phyloP scores from a whole-genome alignment of 2,888 invertebrate species.

The Rhimphoctona megacephalus region DNA sequence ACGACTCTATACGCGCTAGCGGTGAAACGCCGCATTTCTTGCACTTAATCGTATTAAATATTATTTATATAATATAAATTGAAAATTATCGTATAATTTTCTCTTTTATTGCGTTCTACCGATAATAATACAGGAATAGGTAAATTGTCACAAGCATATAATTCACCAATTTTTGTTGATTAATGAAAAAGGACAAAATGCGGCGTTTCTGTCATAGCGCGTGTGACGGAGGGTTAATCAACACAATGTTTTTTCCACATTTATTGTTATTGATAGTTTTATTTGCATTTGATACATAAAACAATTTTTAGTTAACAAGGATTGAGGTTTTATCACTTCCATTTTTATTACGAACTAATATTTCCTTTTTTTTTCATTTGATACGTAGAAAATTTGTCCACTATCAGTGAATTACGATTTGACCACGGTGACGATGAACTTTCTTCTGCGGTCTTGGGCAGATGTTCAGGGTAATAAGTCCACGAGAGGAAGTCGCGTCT shows the following conservation, averaged over 20 bases:
- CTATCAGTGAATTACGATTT: constrained; percentile 1
- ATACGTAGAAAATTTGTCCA: neutral
- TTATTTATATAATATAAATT: no score
- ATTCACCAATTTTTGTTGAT: no score
- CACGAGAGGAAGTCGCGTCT: constrained; percentile 43
- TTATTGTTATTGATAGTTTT: neutral
- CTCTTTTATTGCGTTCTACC: no score
- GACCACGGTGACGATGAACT: constrained; percentile 46
- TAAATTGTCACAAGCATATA: no score
- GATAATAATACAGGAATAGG: no score
- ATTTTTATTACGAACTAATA: neutral
- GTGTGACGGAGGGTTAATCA: neutral
- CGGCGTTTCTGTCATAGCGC: no score
- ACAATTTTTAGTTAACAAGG: neutral
- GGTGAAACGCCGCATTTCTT: no score
- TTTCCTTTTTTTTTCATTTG: neutral
- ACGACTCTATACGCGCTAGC: no score
- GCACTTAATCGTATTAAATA: no score
- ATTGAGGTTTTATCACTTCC: neutral
- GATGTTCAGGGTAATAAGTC: constrained; percentile 27
- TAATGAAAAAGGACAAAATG: no score
- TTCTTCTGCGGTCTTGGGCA: constrained; percentile 46
- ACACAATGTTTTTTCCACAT: no score
- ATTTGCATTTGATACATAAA: neutral
- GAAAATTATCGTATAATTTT: no score